Conservation (phyloP, 35 echinoderm and acorn worm genomes). For the Diadema setosum region DNA sequence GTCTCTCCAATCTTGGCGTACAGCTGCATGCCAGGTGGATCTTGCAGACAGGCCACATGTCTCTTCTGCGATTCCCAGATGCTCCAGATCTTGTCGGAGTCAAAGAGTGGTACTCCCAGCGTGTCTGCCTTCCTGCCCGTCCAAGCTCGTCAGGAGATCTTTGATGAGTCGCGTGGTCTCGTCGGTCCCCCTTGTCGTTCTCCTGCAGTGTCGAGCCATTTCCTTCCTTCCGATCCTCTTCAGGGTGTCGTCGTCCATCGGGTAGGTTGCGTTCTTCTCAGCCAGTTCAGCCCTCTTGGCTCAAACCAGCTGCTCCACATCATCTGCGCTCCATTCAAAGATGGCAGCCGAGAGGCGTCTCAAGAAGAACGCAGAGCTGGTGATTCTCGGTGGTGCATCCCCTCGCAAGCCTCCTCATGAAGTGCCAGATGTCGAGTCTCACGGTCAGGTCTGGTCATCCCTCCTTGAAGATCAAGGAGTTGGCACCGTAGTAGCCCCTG, state of each 20-base stretch:
- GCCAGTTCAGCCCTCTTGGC: neutral
- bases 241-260: neutral
- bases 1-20: slow-evolving; percentile 23
- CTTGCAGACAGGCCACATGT: slow-evolving; percentile 59
- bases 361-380: neutral
- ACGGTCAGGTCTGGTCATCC: slow-evolving; percentile 14
- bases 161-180: slow-evolving; percentile 2
- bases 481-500: slow-evolving; percentile 33
- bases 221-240: neutral
- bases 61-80: slow-evolving; percentile 30
- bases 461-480: neutral
- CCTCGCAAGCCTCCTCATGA: slow-evolving; percentile 10
- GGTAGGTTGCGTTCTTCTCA: neutral
- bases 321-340: slow-evolving; percentile 20
- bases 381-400: slow-evolving; percentile 27
- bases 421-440: slow-evolving; percentile 50
- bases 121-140: neutral
- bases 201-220: slow-evolving; percentile 20
- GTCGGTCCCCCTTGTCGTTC: neutral
- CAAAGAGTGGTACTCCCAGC: slow-evolving; percentile 29
- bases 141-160: slow-evolving; percentile 2
- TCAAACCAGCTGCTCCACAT: neutral
- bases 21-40: slow-evolving; percentile 11
- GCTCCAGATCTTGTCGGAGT: neutral
- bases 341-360: slow-evolving; percentile 10